Evolutionary conservation across 1,140 invertebrate genomes (phyloP).

Genomic region (Zaprionus nigranus): DNA sequence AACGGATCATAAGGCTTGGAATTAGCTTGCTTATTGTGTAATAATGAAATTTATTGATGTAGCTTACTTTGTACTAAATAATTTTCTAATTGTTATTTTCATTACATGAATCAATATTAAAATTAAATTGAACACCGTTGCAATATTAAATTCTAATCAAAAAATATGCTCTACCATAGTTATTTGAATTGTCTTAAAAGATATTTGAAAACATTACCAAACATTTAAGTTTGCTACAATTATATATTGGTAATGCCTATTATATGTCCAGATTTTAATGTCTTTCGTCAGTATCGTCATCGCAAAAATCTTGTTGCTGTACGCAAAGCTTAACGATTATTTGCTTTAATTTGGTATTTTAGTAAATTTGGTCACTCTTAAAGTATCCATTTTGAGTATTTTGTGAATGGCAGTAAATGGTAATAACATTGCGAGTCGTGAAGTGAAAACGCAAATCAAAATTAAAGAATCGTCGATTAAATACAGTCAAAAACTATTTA

Average conservation of each 20-base stretch:
- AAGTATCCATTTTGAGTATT: constrained; percentile 24
- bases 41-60: neutral
- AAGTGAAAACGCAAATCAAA: constrained; percentile 51
- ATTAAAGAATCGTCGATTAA: constrained; percentile 20
- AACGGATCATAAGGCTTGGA: too few species aligned
- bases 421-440: constrained; percentile 50
- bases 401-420: constrained; percentile 45
- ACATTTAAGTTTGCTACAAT: too few species aligned
- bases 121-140: too few species aligned
- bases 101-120: too few species aligned
- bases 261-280: too few species aligned
- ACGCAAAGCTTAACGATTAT: too few species aligned
- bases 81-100: too few species aligned
- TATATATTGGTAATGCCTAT: too few species aligned
- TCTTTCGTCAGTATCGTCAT: neutral
- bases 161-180: too few species aligned
- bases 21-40: neutral
- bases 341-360: constrained; percentile 19
- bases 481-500: constrained; percentile 26
- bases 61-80: neutral
- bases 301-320: neutral
- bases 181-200: neutral
- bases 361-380: constrained; percentile 16
- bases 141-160: too few species aligned
- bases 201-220: neutral